Base-by-base conservation (phyloP, 1,140 invertebrate species). In the Drosophila dunni region DNA sequence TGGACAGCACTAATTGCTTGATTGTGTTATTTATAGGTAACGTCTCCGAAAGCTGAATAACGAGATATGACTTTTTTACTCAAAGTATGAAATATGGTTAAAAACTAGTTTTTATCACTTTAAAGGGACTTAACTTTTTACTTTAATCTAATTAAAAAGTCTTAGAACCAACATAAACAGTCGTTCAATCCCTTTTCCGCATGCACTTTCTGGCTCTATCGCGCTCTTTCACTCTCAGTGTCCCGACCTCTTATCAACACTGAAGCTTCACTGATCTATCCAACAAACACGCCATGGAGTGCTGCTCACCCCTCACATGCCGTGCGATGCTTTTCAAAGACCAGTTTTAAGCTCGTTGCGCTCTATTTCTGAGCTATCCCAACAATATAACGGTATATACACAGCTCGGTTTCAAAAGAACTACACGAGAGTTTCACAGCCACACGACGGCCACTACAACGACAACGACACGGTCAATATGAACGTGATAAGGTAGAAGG, bases 361-460 rank as follows among this genome's bases (percentile, higher is more conserved):
- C 75, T 78, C 67, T 48, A 64, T 80, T 86, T 88, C 70, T 53
- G 84, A 89, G 78, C 84, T 88, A 89, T 88, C 84, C 84, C 84
- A 88, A 88, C 84, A 88, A 80, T 54, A 72, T 84, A 88, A 88
- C 84, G 84, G 84, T 68, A 80, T 66, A 80, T 13, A 42, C 24
- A 34, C 51, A 34, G 58, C 42, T 29, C 36, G 45, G 17, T 58
- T 71, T 48, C 20, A 46, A 36, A 45, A 40, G 61, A 56, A 65
- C 34, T 34, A 65, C 8, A 54, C 11, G 34, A 60, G 13, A 5
- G 48, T 64, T 54, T 57, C n/a, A 11, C 48, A 45, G 45, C 8
- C 1, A 57, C 2, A 34, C 40, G 13, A 36, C 40, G n/a, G 17
- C 17, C 17, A n/a, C 24, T 4, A 6, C 24, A 6, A 29, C 24